Base-by-base conservation (phyloP, 2,113 vertebrate genomes). In the Datnioides undecimradiatus region DNA sequence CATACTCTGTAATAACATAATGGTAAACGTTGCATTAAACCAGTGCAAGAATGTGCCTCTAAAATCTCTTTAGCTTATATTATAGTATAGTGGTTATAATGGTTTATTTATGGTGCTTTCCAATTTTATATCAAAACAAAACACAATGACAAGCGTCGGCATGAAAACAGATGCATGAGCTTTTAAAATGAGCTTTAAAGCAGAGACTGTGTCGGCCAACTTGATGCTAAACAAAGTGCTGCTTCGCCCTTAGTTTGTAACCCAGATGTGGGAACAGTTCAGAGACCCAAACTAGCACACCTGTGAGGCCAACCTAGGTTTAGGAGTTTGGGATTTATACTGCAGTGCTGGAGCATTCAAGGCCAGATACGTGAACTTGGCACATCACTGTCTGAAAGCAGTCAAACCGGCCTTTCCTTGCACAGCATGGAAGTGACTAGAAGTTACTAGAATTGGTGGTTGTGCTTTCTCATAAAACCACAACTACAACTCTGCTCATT, bases 1-100 rank as follows among this genome's bases (percentile, higher is more conserved):
- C 9, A 70, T 17, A 74, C 10, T 60, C 27, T 33, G 62, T 12
- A 65, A 60, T n/a, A 70, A 45, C 27, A 52, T 33, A 67, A 63
- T 45, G 19, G 31, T 25, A 17, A 23, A 14, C 17, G 19, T 38
- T 73, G 29, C 17, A 76, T 33, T 33, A 49, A 60, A 54, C 5
- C 2, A 34, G 38, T 21, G 27, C 5, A 41, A 52, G 43, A 51
- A 59, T 38, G n/a, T 31, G 14, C 3, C 12, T 6, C 23, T 54
- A 38, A 55, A 60, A 54, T 8, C 1, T 25, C n/a, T 33, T 41
- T 1, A 31, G 40, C 6, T 33, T 29, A 27, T 4, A 34, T 19
- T 31, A 69, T n/a, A n/a, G n/a, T n/a, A 40, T 21, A 34, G 51
- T n/a, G n/a, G n/a, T n/a, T 27, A 58, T 46, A 43, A 31, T 31